Conservation (phyloP, 2,797 vertebrate genomes). For the Parambassis ranga region DNA sequence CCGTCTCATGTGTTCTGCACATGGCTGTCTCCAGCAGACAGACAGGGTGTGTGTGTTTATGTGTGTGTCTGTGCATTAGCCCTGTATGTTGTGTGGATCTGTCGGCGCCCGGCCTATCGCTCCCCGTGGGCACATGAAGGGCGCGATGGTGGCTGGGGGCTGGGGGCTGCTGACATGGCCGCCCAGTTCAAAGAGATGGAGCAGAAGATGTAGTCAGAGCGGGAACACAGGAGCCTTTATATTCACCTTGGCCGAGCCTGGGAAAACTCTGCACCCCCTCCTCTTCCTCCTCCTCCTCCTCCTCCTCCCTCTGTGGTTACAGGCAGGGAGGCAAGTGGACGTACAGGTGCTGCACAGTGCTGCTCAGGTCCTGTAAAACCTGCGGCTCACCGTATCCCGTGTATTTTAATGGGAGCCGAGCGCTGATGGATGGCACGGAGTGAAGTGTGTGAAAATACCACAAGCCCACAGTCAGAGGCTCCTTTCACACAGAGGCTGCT, state of each 20-base stretch:
- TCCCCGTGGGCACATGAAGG: slow-evolving; percentile 73
- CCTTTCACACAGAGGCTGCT: no score
- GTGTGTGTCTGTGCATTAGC: slow-evolving; percentile 13
- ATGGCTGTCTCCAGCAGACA: slow-evolving; percentile 21
- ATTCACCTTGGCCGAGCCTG: slow-evolving; percentile 59
- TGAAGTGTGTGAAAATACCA: slow-evolving; percentile 15
- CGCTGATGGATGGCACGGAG: slow-evolving; percentile 31
- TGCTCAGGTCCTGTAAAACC: slow-evolving; percentile 21
- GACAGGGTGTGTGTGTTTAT: slow-evolving; percentile 13
- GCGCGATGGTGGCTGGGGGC: slow-evolving; percentile 53
- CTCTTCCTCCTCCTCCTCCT: no score
- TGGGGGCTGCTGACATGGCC: slow-evolving; percentile 70
- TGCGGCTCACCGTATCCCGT: slow-evolving; percentile 19
- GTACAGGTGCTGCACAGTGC: slow-evolving; percentile 69
- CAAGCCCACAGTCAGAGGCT: no score
- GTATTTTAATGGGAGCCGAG: slow-evolving; percentile 37
- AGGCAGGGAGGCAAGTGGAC: slow-evolving; percentile 66
- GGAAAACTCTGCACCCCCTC: slow-evolving; percentile 56
- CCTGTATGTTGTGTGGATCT: slow-evolving; percentile 56
- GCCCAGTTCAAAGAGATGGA: slow-evolving; percentile 76
- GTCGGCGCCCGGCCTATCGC: slow-evolving; percentile 69
- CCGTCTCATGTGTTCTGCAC: slow-evolving; percentile 14
- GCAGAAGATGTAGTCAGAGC: slow-evolving; percentile 63
- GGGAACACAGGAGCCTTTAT: slow-evolving; percentile 75
- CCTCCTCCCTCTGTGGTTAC: slow-evolving; percentile 35